Conservation (phyloP, 2,888 invertebrate genomes). For the Amphimallon solstitiale region DNA sequence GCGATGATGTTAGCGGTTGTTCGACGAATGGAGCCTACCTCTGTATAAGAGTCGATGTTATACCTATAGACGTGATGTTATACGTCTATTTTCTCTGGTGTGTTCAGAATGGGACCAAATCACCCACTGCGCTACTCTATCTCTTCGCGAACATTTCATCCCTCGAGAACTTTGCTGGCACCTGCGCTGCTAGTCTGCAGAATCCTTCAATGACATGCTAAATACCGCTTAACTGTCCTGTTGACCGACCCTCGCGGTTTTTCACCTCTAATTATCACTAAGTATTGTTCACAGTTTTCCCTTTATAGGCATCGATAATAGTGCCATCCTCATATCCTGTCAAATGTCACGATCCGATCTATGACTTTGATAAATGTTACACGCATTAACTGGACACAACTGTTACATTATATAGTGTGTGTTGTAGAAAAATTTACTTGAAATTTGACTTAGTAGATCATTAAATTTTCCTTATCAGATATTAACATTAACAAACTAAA, state of each 20-base stretch:
- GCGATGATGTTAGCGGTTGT: slow-evolving; percentile 10
- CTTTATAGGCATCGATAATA: slow-evolving; percentile 4
- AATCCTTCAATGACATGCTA: slow-evolving; percentile 14
- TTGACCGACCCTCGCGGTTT: slow-evolving; percentile 17
- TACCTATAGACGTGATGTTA: background rate
- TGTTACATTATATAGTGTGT: too few relatives aligned
- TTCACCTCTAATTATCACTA: slow-evolving; percentile 1
- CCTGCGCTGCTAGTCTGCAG: slow-evolving; percentile 30
- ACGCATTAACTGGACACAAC: too few relatives aligned
- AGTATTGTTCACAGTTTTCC: background rate
- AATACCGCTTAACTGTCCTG: slow-evolving; percentile 14
- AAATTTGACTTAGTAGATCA: too few relatives aligned
- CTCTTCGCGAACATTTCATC: slow-evolving; percentile 19
- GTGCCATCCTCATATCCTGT: background rate
- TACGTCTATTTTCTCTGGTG: slow-evolving; percentile 21
- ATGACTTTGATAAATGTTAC: background rate
- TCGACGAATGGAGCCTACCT: slow-evolving; percentile 21
- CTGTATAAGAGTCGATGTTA: slow-evolving; percentile 16
- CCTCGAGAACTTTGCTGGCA: slow-evolving; percentile 36
- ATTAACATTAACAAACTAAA: too few relatives aligned
- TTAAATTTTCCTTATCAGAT: too few relatives aligned
- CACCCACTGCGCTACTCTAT: slow-evolving; percentile 43
- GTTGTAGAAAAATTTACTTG: too few relatives aligned
- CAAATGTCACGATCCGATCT: background rate
- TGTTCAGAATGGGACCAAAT: slow-evolving; percentile 42